Percentiles rank a stretch among this genome's conserved stretches.
Conservation (phyloP, 2,888 invertebrate genomes). For the Dascillus cervinus region DNA sequence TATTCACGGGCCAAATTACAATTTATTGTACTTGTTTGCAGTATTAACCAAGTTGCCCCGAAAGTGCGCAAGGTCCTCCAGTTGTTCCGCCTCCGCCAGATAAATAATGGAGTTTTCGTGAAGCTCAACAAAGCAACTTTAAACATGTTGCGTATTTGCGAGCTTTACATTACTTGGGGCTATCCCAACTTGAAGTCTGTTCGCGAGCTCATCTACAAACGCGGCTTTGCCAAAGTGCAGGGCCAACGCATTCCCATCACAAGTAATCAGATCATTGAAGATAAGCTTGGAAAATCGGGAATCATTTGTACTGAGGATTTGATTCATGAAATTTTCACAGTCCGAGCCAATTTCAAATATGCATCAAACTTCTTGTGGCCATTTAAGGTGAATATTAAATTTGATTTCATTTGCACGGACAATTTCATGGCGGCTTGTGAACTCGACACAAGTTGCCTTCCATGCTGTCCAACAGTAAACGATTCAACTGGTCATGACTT, state of each 20-base stretch:
- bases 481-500: not conserved
- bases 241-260: slow-evolving; percentile 86
- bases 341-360: slow-evolving; percentile 76
- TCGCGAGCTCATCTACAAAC: slow-evolving; percentile 93
- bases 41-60: slow-evolving; percentile 78
- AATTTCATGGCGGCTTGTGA: not conserved
- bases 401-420: no score
- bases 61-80: slow-evolving; percentile 94
- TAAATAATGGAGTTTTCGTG: slow-evolving; percentile 98
- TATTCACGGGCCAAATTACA: no score
- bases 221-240: slow-evolving; percentile 92
- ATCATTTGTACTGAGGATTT: slow-evolving; percentile 98
- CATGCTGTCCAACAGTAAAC: not conserved
- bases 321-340: slow-evolving; percentile 91
- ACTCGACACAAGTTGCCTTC: not conserved
- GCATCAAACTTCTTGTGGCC: slow-evolving; percentile 99
- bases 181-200: slow-evolving; percentile 97
- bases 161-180: slow-evolving; percentile 98
- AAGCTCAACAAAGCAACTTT: slow-evolving; percentile 97
- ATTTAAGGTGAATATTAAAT: slow-evolving; percentile 62
- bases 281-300: slow-evolving; percentile 65
- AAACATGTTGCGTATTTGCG: slow-evolving; percentile 97
- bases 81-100: slow-evolving; percentile 93
- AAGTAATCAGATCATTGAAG: slow-evolving; percentile 90
- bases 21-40: no score